These are phyloP conservation scores for Cygnus buccinator DNA, from an alignment of 2,113 vertebrate genomes.

Conservation along the genomic window DNA sequence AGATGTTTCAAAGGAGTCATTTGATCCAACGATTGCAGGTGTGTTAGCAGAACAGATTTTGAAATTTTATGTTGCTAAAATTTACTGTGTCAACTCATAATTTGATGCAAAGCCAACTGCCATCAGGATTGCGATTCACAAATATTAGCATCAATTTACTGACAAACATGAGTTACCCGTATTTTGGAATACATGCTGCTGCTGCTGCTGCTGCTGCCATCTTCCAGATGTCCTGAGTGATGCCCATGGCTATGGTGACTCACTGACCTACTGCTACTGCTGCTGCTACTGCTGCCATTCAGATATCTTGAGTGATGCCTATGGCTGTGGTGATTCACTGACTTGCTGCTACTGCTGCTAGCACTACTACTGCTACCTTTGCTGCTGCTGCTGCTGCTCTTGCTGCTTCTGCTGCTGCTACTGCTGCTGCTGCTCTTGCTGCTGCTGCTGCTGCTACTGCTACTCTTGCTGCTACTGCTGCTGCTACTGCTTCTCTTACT, in stretches of 20 bases:
- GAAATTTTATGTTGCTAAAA: not conserved
- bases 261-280: not conserved
- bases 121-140: not conserved
- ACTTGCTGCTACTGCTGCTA: rapidly evolving
- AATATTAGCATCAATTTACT: not conserved
- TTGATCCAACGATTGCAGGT: not conserved
- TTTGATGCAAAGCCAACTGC: not conserved
- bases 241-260: not conserved
- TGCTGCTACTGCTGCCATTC: rapidly evolving
- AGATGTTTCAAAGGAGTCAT: not conserved
- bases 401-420: rapidly evolving
- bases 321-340: not conserved
- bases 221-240: not conserved
- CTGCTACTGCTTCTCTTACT: rapidly evolving
- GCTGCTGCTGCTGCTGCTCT: rapidly evolving
- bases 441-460: rapidly evolving
- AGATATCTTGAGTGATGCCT: not conserved
- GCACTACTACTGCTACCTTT: rapidly evolving
- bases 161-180: conserved; percentile 36
- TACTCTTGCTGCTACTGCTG: rapidly evolving
- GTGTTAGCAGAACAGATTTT: not conserved
- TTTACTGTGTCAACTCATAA: not conserved
- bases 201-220: not conserved
- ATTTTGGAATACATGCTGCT: not conserved
- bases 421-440: rapidly evolving